A percentile compares a stretch with the other conserved stretches of the same genome.
phyloP scores from a whole-genome alignment of 2,888 invertebrate genomes.

The Ophion costatus region DNA sequence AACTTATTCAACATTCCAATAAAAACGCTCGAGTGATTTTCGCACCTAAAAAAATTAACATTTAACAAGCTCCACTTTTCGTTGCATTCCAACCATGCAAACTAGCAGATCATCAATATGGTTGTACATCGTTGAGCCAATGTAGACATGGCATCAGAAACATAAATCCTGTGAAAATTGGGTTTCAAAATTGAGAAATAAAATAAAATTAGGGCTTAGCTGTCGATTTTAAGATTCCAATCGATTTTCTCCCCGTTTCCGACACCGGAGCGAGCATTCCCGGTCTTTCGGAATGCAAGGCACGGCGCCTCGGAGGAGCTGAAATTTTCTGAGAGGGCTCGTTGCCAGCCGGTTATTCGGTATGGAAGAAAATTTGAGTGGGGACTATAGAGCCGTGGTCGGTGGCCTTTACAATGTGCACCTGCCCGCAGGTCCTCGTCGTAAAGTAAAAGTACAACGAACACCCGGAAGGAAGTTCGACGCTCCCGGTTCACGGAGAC shows the following conservation, averaged over 20 bases:
- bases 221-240: not conserved
- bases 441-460: slow-evolving; percentile 23
- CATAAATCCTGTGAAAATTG: too few species aligned
- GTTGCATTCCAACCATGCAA: too few species aligned
- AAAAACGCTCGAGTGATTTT: too few species aligned
- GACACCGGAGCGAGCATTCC: slow-evolving; percentile 1
- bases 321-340: slow-evolving; percentile 45
- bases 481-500: slow-evolving; percentile 17
- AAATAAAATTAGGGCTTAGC: not conserved
- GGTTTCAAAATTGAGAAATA: too few species aligned
- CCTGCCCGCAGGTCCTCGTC: slow-evolving; percentile 39
- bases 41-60: too few species aligned
- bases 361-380: slow-evolving; percentile 18
- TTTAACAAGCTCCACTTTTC: too few species aligned
- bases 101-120: too few species aligned
- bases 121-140: too few species aligned
- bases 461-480: not conserved
- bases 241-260: not conserved
- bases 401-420: slow-evolving; percentile 33
- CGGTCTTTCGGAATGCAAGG: slow-evolving; percentile 44
- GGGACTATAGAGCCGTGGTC: slow-evolving; percentile 13
- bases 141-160: too few species aligned
- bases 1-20: too few species aligned
- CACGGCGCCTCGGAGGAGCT: slow-evolving; percentile 23
- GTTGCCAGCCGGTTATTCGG: slow-evolving; percentile 52